Base-by-base conservation (phyloP, 2,113 vertebrate genomes). In the Periophthalmodon schlosseri region DNA sequence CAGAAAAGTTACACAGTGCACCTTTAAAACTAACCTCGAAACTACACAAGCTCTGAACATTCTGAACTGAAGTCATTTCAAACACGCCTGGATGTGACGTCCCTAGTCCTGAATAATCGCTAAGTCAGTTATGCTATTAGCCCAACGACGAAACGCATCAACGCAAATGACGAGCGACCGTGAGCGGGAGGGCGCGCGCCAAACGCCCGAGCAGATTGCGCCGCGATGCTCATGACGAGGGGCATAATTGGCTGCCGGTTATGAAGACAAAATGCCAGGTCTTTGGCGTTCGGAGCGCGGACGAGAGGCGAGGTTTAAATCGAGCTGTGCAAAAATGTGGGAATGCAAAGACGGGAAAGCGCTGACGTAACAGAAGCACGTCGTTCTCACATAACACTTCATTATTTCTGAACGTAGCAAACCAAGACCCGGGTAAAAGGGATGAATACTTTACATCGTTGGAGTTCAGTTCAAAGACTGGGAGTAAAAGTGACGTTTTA, bases 61-160 rank as follows among this genome's bases (percentile, higher is more conserved):
- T 9, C 5, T n/a, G 8, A n/a, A 18, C 18, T 54, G 6, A 21
- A n/a, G 52, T 2, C 15, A 18, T 52, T 18, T 18, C 3, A 52
- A 16, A 16, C 50, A 4, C 18, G 16, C 1, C 4, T 52, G 20
- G 9, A 21, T 21, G 2, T 2, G 9, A 8, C 52, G 18, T 12
- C 10, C 14, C 16, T 83, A 81, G 85, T 85, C 47, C 79, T 93
- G 86, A 94, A 93, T 94, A 91, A 94, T 91, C 90, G 84, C 93
- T 92, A 64, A 86, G 83, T 86, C 76, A 78, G 84, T 87, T 84
- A 81, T 90, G 90, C 92, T 90, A 93, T 90, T 91, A 90, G 86
- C 81, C 73, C 69, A 80, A 84, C 88, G 84, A 89, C 76, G 81
- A 84, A 88, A 77, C 71, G 74, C 82, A 74, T 83, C 81, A 78